Evolutionary conservation across 92 coral and sea anemone genomes (phyloP), one percentile per base, ranked within the genome.

Genomic region (Zoanthus solanderi): DNA sequence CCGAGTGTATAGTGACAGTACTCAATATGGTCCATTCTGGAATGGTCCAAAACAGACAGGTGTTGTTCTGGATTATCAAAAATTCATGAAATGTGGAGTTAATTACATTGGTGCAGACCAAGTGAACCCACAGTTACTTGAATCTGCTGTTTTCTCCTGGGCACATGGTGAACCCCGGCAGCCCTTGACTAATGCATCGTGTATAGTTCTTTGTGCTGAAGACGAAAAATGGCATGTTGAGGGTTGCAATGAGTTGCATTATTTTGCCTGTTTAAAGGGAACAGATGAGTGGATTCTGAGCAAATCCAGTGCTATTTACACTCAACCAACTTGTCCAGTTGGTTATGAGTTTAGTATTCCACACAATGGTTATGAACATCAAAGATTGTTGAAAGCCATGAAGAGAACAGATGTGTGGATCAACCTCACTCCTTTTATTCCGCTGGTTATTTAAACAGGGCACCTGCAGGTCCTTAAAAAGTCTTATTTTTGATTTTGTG

Each of bases 71-170:
- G 92, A 93, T 78, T 95, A 88, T 47, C 88, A 79, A 66, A 83
- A 60, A 61, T 93, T 86, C 67, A 87, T 95, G 85, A 95, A 95
- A 79, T 95, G 98, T 58, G 96, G 96, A 18, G 90, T 95, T 37
- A 89, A 90, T 18, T 95, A 95, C 48, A 93, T 93, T 6, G 94
- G 94, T 0, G 96, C 98, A 1, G 96, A 95, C 75, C 98, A 95
- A 74, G 93, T 95, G 72, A 95, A 95, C 83, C 98, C 98, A 29
- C 87, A 84, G 53, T 50, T 95, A 75, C 91, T 95, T 14, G 87
- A 77, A 48, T 91, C 98, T 48, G 96, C 96, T 37, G 91, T 95
- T 47, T 95, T 95, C 56, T 93, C 96, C 7, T 95, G 98, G 98
- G 98, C 98, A 18, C 58, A 58, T 15, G 96, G 88, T 34, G 94